A percentile compares a stretch with the other conserved stretches of the same genome.
Evolutionary conservation across 2,888 invertebrate species (phyloP).

Genomic region (Drosophila pegasa): DNA sequence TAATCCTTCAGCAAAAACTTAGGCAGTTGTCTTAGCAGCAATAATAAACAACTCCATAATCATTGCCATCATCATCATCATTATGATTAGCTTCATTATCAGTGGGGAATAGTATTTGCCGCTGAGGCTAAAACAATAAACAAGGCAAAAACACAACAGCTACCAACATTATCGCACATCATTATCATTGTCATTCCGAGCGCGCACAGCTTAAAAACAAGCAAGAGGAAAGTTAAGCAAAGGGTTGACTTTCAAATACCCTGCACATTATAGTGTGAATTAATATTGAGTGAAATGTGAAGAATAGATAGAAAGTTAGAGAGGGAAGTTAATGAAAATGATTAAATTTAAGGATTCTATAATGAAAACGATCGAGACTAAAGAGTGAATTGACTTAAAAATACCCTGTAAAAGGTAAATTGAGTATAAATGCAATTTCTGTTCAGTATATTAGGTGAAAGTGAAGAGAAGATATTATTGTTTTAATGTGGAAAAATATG

Average conservation of each 20-base stretch:
- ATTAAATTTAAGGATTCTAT: too few relatives aligned
- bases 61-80: constrained; percentile 18
- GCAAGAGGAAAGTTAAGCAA: background rate
- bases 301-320: background rate
- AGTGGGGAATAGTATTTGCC: constrained; percentile 36
- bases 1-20: constrained; percentile 59
- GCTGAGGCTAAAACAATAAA: constrained; percentile 56
- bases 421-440: background rate
- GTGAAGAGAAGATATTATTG: too few relatives aligned
- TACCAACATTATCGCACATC: constrained; percentile 77
- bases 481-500: too few relatives aligned
- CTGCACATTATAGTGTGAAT: background rate
- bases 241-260: constrained; percentile 7
- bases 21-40: constrained; percentile 50
- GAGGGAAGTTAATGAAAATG: background rate
- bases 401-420: background rate
- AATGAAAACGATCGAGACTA: too few relatives aligned
- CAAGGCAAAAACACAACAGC: constrained; percentile 62
- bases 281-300: too few relatives aligned
- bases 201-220: constrained; percentile 61
- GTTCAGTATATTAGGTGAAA: too few relatives aligned
- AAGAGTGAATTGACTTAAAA: background rate
- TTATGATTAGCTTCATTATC: constrained; percentile 28
- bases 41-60: constrained; percentile 31
- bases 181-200: constrained; percentile 76